Base-by-base conservation (phyloP, 2,113 vertebrate species). In the Mustela lutreola region DNA sequence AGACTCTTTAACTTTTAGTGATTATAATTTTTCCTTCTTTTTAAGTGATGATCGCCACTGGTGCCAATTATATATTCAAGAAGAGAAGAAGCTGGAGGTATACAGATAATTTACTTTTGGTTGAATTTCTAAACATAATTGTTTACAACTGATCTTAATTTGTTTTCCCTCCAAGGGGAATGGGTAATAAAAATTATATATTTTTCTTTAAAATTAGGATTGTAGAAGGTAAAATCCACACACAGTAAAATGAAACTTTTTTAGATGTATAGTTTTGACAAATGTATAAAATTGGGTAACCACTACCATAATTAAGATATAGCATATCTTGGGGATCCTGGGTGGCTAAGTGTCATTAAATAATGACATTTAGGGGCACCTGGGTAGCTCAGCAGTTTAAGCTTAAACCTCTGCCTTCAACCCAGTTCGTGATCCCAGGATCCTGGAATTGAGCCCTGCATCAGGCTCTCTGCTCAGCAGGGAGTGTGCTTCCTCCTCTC, bases 131-230 rank as follows among this genome's bases (percentile, higher is more conserved):
- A 11, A 70, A 83, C 65, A 11, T 53, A 48, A 16, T n/a, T 67
- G 11, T 53, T 95, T 86, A 89, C 7, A 91, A 5, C 5, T 26
- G 9, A 79, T 14, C 33, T 92, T 86, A 73, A 62, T 89, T 94
- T 94, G 21, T 9, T 50, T 91, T 48, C 2, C 10, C 6, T 33
- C 28, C 15, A 76, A 92, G 67, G 6, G 7, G 3, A 19, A 5
- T 4, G 14, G 3, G 48, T 36, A 7, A 83, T 50, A 50, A 71
- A 2, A 50, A 75, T 24, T 39, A 18, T 22, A n/a, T 8, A 0
- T 65, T 94, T 96, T 84, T 82, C 16, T 94, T 93, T 58, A 76
- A 80, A 93, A 81, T 82, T 89, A 31, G 7, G 22, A 78, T 92
- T 10, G 2, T 16, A 28, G n/a, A 76, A 50, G 16, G 1, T 65